phyloP scores from a whole-genome alignment of 1,140 invertebrate species.

The Drosophila eugracilis region DNA sequence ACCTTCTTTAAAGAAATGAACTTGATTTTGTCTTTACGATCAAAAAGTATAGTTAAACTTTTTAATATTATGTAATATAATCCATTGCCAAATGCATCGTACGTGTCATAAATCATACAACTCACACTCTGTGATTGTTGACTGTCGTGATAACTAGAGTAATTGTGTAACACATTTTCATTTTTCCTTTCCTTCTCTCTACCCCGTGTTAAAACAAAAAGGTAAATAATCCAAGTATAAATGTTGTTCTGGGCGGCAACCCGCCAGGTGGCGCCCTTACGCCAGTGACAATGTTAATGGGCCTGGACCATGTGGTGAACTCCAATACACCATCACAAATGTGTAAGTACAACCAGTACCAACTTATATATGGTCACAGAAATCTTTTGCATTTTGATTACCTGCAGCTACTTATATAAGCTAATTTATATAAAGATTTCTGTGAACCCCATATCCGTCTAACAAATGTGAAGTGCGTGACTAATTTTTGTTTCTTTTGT shows the following conservation, averaged over 20 bases:
- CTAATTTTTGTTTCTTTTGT: conserved; percentile 38
- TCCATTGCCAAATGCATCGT: not conserved
- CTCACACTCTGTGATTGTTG: not conserved
- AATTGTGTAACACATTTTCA: conserved; percentile 16
- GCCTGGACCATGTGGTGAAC: conserved; percentile 64
- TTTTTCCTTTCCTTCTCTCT: not conserved
- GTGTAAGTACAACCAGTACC: conserved; percentile 50
- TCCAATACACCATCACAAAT: conserved; percentile 58
- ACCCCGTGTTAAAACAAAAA: conserved; percentile 18
- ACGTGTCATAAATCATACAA: not conserved
- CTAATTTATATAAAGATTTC: not conserved
- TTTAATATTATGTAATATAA: not conserved
- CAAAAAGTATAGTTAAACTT: too few species aligned
- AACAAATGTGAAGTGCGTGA: conserved; percentile 6
- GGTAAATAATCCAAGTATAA: conserved; percentile 69
- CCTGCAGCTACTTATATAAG: too few species aligned
- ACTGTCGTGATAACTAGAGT: conserved; percentile 15
- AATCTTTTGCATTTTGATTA: not conserved
- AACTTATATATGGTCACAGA: not conserved
- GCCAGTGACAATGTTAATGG: conserved; percentile 48
- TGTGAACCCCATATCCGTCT: not conserved
- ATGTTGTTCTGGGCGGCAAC: conserved; percentile 23
- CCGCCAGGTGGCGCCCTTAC: conserved; percentile 55
- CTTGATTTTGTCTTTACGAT: too few species aligned
- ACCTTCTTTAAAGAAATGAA: too few species aligned